phyloP scores from a whole-genome alignment of 1,140 invertebrate genomes.

The Drosophila sulfurigaster region DNA sequence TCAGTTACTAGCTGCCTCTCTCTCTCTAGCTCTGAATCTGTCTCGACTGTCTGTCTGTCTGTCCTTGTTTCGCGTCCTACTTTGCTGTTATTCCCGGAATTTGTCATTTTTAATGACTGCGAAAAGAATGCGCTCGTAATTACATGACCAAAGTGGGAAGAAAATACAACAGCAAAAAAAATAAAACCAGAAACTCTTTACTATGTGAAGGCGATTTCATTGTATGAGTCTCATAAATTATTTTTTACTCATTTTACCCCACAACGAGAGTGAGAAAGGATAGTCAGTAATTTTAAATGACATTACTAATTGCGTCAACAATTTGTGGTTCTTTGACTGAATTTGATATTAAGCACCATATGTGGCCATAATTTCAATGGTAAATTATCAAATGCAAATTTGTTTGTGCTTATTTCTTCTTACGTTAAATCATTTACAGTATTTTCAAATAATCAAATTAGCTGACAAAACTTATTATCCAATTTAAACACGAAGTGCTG shows the following conservation, averaged over 20 bases:
- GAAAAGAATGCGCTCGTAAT: constrained; percentile 80
- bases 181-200: constrained; percentile 39
- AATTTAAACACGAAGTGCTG: background rate
- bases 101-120: constrained; percentile 82
- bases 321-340: background rate
- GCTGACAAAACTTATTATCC: background rate
- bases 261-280: no score
- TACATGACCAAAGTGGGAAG: constrained; percentile 61
- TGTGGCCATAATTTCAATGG: background rate
- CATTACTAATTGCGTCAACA: constrained; percentile 11
- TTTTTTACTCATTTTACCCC: constrained; percentile 48
- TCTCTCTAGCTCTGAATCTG: constrained; percentile 16
- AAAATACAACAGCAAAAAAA: constrained; percentile 28
- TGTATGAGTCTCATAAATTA: constrained; percentile 28
- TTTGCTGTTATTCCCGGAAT: constrained; percentile 74
- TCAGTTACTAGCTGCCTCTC: constrained; percentile 1
- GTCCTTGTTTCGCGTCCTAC: constrained; percentile 45
- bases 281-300: background rate
- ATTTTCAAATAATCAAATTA: background rate
- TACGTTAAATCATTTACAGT: background rate
- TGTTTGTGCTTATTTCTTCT: background rate
- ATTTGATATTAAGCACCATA: background rate
- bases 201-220: constrained; percentile 61
- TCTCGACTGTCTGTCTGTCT: constrained; percentile 1
- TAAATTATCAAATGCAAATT: background rate